phyloP scores from a whole-genome alignment of 1,140 invertebrate genomes.

The Ceratina australensis region DNA sequence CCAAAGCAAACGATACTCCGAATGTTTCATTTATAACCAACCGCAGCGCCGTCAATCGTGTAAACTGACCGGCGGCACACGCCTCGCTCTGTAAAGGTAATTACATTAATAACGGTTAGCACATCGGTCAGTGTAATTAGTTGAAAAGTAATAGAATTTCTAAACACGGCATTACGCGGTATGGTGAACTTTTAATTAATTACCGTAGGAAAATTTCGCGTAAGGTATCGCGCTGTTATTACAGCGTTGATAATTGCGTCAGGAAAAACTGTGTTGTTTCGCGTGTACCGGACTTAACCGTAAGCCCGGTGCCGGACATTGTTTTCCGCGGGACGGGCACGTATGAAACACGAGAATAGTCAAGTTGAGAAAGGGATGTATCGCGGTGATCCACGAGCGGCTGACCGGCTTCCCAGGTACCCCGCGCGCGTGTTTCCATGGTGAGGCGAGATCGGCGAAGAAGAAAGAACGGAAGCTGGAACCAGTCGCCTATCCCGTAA shows the following conservation, averaged over 20 bases:
- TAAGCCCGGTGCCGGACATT: too few species aligned
- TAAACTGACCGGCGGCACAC: not conserved
- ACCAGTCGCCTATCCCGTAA: not conserved
- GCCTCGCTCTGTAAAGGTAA: not conserved
- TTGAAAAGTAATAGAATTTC: constrained; percentile 28
- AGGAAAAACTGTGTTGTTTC: too few species aligned
- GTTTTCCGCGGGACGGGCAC: too few species aligned
- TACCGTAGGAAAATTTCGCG: not conserved
- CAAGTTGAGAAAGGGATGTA: too few species aligned
- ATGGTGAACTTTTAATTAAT: not conserved
- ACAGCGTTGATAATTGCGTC: too few species aligned
- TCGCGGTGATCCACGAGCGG: too few species aligned
- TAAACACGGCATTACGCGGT: not conserved
- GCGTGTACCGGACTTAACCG: too few species aligned
- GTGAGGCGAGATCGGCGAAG: constrained; percentile 8
- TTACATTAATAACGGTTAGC: not conserved
- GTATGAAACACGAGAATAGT: too few species aligned
- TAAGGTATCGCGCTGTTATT: too few species aligned
- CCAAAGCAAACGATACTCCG: too few species aligned
- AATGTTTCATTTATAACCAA: too few species aligned
- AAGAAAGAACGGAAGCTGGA: not conserved
- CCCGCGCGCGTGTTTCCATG: not conserved
- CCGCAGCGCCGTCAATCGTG: too few species aligned
- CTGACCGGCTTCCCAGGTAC: not conserved
- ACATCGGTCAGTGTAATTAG: not conserved